Percentiles rank a stretch among this genome's conserved stretches.
Conservation (phyloP, 2,797 vertebrate species). For the Melopsittacus undulatus region DNA sequence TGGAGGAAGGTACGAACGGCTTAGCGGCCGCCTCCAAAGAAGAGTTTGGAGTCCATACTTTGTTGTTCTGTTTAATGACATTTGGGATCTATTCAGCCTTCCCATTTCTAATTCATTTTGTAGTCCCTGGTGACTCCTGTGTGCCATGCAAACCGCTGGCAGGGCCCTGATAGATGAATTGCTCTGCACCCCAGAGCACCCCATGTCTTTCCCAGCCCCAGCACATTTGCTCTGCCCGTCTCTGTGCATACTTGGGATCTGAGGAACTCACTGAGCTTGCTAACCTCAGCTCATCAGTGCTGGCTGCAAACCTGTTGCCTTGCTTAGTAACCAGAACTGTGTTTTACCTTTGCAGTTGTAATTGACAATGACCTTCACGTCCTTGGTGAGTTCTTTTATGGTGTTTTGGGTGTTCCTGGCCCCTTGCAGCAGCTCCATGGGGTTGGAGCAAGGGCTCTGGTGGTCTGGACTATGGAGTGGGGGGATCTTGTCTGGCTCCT, state of each 20-base stretch:
- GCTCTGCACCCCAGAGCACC: not conserved
- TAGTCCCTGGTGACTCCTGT: not conserved
- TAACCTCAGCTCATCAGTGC: rapidly evolving
- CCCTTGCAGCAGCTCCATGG: not conserved
- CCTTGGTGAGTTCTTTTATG: constrained; percentile 66
- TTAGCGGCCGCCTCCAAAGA: not conserved
- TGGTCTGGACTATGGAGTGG: rapidly evolving
- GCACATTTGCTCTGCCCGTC: not conserved
- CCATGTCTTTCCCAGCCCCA: not conserved
- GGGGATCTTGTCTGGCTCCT: not conserved
- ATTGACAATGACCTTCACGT: constrained; percentile 56
- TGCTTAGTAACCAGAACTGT: not conserved
- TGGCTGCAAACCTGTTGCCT: not conserved
- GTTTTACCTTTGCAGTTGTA: constrained; percentile 63
- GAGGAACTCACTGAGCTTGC: not conserved
- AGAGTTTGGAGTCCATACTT: not conserved
- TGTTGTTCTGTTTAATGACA: not conserved
- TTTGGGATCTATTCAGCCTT: not conserved
- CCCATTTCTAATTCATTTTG: rapidly evolving
- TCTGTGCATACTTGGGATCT: not conserved
- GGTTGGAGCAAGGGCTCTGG: not conserved
- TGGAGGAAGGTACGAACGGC: constrained; percentile 85
- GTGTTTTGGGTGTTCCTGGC: not conserved
- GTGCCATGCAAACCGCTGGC: rapidly evolving
- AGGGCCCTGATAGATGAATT: not conserved